Evolutionary conservation across 2,888 invertebrate species (phyloP), one percentile per base, ranked within the genome.

Genomic region (Drosophila antonietae): DNA sequence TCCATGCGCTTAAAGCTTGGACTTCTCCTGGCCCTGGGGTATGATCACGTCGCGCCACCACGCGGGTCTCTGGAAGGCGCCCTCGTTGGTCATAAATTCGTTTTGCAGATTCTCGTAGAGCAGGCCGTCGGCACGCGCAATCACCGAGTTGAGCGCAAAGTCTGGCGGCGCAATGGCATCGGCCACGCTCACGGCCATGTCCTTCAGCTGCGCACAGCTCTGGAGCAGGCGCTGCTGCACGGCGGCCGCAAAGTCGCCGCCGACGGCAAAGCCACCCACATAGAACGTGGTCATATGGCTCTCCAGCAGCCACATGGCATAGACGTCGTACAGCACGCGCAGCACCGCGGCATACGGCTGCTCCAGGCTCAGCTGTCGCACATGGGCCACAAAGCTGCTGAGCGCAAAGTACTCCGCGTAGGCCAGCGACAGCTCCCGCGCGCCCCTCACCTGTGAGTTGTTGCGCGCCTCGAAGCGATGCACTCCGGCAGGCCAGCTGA

Each of bases 91-190:
- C 93, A 95, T 95, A 91, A 97, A 94, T 72, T 95, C 94, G 71
- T 94, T 94, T 91, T 96, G 95, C 18, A 97, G 93, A 90, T 96
- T 95, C 91, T 96, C 95, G 91, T 83, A 97, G 57, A 92, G 80
- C 33, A 91, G 71, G 74, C 98, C 98, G 93, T 98, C 97, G 35
- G 97, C 95, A 89, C 94, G 95, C 59, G 97, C 98, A 20, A 98
- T 94, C 41, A 96, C 96, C 33, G 98, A 98, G 93, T 97, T 96
- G 15, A 98, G 93, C 41, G 97, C 95, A 91, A 96, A 98, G 93
- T 98, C 98, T 0, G 98, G 96, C 1, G 97, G 97, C 4, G 98
- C 96, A 33, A 98, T 94, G 35, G 96, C 96, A 91, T 98, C 98
- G 3, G 96, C 96, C 3, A 98, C 94, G 2, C 95, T 93, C 0